Evolutionary conservation across 2,888 invertebrate species (phyloP), one percentile per base, ranked within the genome.

Genomic region (Sarcophaga subvicina): DNA sequence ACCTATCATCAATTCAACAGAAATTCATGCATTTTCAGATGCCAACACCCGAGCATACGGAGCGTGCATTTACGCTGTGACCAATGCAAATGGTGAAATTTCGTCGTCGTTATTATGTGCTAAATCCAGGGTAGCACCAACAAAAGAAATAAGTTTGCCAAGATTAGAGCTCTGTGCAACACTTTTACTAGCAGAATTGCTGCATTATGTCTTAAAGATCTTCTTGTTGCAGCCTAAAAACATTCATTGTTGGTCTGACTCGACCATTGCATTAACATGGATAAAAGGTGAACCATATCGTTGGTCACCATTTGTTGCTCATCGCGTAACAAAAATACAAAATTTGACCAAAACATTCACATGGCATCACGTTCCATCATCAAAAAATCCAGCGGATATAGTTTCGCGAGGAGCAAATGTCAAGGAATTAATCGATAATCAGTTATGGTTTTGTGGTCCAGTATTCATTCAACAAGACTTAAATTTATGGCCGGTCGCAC

Each of bases 281-380:
- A 66, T 80, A 27, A 14, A 25, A 60, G 67, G 80, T n/a, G 67
- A 80, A 37, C 45, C 60, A 2, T 11, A 59, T 22, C n/a, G 60
- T 2, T 49, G 75, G 25, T 22, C 63, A 17, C 25, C 54, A 49
- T 76, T 76, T 12, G 75, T 76, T 2, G 77, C 77, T 5, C 67
- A 77, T 66, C n/a, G 77, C n/a, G 54, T 77, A 17, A 67, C 66
- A 8, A 77, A 77, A 77, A 77, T 77, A 20, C 67, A 77, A 37
- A 4, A 45, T n/a, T 20, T 60, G 2, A 54, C 77, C 11, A 20
- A 17, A 5, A 27, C 14, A 10, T 5, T 66, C 3, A 47, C 10
- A 27, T 78, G 69, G 78, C 27, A 25, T 3, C 62, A 78, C 25
- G 78, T 78, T 8, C 47, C 78, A 2, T 78, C 78, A 4, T 17